These are phyloP conservation scores for Channallabes apus DNA, from an alignment of 2,797 vertebrate species.

Conservation along the genomic window DNA sequence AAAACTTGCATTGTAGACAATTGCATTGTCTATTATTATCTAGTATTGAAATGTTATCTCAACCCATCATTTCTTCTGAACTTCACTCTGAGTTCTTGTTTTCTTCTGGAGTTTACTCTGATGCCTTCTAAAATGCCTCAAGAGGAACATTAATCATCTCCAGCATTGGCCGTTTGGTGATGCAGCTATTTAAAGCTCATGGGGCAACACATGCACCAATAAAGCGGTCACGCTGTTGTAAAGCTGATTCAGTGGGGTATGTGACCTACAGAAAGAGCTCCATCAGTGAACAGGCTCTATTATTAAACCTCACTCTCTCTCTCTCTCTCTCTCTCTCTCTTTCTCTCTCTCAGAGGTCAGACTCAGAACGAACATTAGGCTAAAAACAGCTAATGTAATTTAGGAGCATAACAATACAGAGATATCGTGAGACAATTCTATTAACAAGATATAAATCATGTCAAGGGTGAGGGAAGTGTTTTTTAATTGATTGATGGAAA, in stretches of 20 bases:
- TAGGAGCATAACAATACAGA: slow-evolving; percentile 96
- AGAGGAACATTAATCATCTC: slow-evolving; percentile 46
- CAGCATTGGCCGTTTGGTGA: slow-evolving; percentile 33
- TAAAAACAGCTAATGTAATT: slow-evolving; percentile 96
- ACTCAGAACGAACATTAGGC: slow-evolving; percentile 91
- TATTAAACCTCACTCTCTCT: slow-evolving; percentile 69
- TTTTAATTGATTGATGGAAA: slow-evolving; percentile 99
- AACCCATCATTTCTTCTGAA: background rate
- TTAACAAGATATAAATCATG: slow-evolving; percentile 99
- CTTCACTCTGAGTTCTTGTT: no score
- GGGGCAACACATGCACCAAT: slow-evolving; percentile 46
- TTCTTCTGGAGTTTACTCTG: slow-evolving; percentile 30
- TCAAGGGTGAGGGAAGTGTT: slow-evolving; percentile 99
- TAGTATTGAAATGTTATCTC: background rate
- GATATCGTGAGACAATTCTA: slow-evolving; percentile 99
- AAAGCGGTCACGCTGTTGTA: slow-evolving; percentile 48
- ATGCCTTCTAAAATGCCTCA: slow-evolving; percentile 42
- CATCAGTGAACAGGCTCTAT: slow-evolving; percentile 70
- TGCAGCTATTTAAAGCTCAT: slow-evolving; percentile 46
- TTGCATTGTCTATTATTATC: background rate
- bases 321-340: slow-evolving; percentile 63
- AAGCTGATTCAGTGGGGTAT: slow-evolving; percentile 59
- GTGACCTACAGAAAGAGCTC: slow-evolving; percentile 82
- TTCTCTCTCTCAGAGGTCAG: slow-evolving; percentile 82
- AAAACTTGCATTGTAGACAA: no score